Evolutionary conservation across 2,888 invertebrate species (phyloP).

Genomic region (Pammene fasciana): DNA sequence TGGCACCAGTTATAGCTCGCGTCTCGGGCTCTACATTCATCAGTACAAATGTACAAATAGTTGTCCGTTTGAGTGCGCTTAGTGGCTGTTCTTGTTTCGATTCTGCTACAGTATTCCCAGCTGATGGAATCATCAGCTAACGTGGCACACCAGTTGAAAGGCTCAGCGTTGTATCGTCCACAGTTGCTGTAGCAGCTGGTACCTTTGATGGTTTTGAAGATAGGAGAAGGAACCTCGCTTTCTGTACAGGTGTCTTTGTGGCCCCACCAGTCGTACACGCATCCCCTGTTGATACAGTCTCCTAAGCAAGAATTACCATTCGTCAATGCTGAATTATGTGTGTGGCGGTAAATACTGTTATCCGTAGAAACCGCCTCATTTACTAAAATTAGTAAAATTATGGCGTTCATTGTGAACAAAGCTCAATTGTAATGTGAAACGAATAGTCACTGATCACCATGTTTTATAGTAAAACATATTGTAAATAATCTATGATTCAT

Average conservation of each 20-base stretch:
- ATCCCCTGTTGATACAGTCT: conserved; percentile 17
- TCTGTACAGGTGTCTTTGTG: neutral
- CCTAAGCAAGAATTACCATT: conserved; percentile 18
- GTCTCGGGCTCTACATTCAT: conserved; percentile 13
- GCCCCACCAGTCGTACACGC: conserved; percentile 27
- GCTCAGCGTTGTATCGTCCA: conserved; percentile 15
- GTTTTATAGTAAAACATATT: neutral
- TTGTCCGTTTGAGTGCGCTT: conserved; percentile 30
- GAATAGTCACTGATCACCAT: neutral
- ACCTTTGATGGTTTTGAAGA: conserved; percentile 28
- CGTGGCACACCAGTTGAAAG: conserved; percentile 32
- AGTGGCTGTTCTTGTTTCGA: conserved; percentile 12
- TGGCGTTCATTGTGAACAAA: neutral
- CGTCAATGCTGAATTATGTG: conserved; percentile 17
- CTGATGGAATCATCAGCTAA: conserved; percentile 11
- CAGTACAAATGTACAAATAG: conserved; percentile 30
- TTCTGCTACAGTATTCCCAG: conserved; percentile 30
- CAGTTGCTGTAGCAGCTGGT: conserved; percentile 34
- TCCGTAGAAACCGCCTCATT: neutral
- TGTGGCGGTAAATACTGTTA: conserved; percentile 17
- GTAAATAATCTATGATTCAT: neutral
- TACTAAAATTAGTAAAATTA: neutral
- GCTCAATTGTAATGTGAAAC: neutral
- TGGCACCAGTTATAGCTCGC: conserved; percentile 30
- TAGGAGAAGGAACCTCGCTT: conserved; percentile 17